Conservation (phyloP, 2,888 invertebrate genomes). For the Chydorus sphaericus region DNA sequence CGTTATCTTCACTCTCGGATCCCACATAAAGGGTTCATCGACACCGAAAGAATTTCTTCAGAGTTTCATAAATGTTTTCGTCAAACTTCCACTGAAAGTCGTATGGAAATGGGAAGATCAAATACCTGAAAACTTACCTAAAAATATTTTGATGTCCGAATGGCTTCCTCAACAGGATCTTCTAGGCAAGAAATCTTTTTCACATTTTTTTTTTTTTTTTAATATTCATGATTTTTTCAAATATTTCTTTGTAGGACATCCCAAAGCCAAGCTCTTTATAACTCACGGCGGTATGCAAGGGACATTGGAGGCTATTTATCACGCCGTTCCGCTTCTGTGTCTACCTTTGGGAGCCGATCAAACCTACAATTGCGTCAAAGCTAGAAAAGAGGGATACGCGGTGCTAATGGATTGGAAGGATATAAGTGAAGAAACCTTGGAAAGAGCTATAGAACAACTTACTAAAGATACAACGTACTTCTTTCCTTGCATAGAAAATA, state of each 20-base stretch:
- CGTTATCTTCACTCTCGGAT: slow-evolving; percentile 24
- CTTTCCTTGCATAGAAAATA: too few relatives aligned
- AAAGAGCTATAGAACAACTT: background rate
- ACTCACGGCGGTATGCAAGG: background rate
- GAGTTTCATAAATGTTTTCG: background rate
- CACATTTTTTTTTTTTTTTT: background rate
- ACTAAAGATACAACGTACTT: background rate
- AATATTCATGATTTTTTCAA: background rate
- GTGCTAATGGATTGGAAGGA: background rate
- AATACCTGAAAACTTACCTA: background rate
- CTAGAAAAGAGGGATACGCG: background rate
- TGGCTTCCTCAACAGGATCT: background rate
- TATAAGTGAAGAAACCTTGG: background rate
- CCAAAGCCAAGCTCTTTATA: background rate
- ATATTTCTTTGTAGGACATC: background rate
- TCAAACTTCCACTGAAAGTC: background rate
- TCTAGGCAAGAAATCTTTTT: background rate
- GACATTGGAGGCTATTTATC: background rate
- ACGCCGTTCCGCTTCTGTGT: background rate
- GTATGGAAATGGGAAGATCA: background rate
- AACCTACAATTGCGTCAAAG: background rate
- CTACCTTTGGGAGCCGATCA: background rate
- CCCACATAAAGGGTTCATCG: background rate
- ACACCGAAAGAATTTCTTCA: background rate
- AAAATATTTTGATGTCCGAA: background rate